Base-by-base conservation (phyloP, 2,888 invertebrate species). In the Nomada goodeniana region DNA sequence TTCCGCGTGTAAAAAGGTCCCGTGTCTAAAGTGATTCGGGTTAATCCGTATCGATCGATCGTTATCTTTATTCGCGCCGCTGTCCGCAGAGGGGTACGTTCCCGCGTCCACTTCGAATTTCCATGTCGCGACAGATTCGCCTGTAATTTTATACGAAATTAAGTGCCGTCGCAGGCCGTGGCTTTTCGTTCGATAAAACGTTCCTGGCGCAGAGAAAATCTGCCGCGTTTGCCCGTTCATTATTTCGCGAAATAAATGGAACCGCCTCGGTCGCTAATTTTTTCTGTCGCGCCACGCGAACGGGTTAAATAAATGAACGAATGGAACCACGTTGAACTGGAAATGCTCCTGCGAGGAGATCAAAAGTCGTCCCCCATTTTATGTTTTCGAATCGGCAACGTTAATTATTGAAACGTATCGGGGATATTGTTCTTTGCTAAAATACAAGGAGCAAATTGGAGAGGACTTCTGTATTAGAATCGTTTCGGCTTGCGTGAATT, bases 11-110 rank as follows among this genome's bases (percentile, higher is more conserved):
- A 71, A 65, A 79, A 61, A 74, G 44, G 15, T 60, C 64, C 53
- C 57, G 63, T 23, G 57, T 55, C 63, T 64, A 52, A 64, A 76
- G 61, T 63, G 77, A 80, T 78, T 63, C 53, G 59, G 52, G 64
- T 74, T 82, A 85, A 85, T 85, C 75, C 55, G 61, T 64, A 78
- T 80, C 80, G 83, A 78, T 65, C 79, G 75, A n/a, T 53, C 55
- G 47, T 68, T 64, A 59, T 72, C 60, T 72, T 60, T 55, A 57
- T 26, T 57, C 44, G 44, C 57, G 18, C 26, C n/a, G n/a, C 5
- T 47, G n/a, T 15, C 20, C 18, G 23, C 2, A 26, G 0, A 7
- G 26, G 15, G 53, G 2, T n/a, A 5, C 23, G 57, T 3, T 29
- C 59, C 70, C 70, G 64, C 44, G 47, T 50, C 18, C 29, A 0